Evolutionary conservation across 2,113 vertebrate species (phyloP), one percentile per base, ranked within the genome.

Genomic region (Ammodytes dubius): DNA sequence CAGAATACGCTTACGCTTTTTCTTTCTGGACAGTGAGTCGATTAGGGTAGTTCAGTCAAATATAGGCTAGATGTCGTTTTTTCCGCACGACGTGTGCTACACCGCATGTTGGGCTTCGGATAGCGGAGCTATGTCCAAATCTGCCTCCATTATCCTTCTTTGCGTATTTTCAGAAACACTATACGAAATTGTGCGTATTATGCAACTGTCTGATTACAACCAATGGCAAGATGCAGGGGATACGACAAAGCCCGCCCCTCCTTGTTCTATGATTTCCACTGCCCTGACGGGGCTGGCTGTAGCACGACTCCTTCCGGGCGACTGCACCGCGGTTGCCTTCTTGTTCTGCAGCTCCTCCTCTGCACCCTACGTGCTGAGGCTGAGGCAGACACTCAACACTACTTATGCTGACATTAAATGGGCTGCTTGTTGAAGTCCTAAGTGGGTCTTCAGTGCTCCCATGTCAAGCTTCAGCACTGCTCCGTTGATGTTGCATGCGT

Each of bases 111-210:
- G n/a, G n/a, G 42, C 11, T 42, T 12, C 27, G 5, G 6, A 17
- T 12, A 49, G 40, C 5, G 0, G 35, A 5, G 53, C 27, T n/a
- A 12, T 4, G 40, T 7, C 9, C 6, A 53, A 56, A 37, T 74
- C 65, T 59, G 9, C 70, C 58, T 81, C 76, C 86, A 77, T 79
- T 66, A 40, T 63, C 35, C 45, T 6, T 5, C 8, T 89, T 85
- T 83, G 84, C 89, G 87, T 87, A 92, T 65, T 83, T 86, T 84
- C 82, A 83, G 84, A 94, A 92, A 93, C 91, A 89, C 83, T 91
- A 81, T 64, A 86, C 69, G 83, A 87, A 74, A 73, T 53, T 78
- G 35, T 81, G 46, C 74, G 70, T 72, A 67, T 87, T 88, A 86
- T 40, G 88, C 87, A 84, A 86, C 58, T 7, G 37, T 13, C 14